These are phyloP conservation scores for Acropora yongei DNA, from an alignment of 64 coral and sea anemone genomes.

Conservation along the genomic window DNA sequence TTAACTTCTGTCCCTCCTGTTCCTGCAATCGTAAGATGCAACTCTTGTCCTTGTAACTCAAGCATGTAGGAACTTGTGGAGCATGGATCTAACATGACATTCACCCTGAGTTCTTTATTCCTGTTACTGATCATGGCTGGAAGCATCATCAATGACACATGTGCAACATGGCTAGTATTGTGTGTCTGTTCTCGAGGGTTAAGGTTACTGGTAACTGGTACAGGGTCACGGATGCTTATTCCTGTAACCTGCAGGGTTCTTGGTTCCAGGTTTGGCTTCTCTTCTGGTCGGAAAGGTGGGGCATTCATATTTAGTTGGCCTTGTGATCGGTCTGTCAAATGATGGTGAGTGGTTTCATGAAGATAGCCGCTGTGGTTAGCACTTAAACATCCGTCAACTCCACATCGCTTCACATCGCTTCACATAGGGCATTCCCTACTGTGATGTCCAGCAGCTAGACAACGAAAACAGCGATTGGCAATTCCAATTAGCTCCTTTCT, in stretches of 20 bases:
- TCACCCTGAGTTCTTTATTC: conserved; percentile 37
- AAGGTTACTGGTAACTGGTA: neutral
- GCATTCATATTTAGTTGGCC: neutral
- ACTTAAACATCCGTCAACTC: conserved; percentile 37
- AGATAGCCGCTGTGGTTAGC: conserved; percentile 42
- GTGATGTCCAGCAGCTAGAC: conserved; percentile 33
- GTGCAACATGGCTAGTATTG: conserved; percentile 31
- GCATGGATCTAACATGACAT: conserved; percentile 71
- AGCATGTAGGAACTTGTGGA: conserved; percentile 64
- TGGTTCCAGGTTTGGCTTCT: neutral
- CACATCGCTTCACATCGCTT: conserved; percentile 18
- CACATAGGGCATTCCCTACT: conserved; percentile 31
- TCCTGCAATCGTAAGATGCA: conserved; percentile 51
- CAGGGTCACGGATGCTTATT: neutral
- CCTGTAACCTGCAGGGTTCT: neutral
- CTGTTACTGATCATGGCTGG: conserved; percentile 49
- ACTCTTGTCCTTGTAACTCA: conserved; percentile 14
- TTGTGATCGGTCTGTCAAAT: neutral
- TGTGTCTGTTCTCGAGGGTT: conserved; percentile 9
- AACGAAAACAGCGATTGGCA: conserved; percentile 43
- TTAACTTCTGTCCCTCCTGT: conserved; percentile 42
- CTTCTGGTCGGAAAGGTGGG: neutral
- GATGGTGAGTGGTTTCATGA: conserved; percentile 38
- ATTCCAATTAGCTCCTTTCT: conserved; percentile 62
- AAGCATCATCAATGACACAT: conserved; percentile 64